phyloP scores from a whole-genome alignment of 92 coral and sea anemone genomes.

The Metridium senile region DNA sequence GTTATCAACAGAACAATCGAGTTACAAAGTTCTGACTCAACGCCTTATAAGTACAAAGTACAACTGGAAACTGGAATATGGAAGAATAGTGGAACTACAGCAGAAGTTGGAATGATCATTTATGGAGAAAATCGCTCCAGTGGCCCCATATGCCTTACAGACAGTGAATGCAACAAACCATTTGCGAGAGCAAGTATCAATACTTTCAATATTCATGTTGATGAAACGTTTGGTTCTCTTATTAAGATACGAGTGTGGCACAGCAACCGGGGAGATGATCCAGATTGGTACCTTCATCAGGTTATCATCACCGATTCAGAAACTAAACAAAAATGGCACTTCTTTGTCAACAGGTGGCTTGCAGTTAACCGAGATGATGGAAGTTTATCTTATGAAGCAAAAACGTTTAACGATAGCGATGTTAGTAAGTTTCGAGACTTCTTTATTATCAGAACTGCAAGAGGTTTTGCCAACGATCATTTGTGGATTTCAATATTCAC shows the following conservation, averaged over 20 bases:
- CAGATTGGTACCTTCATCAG: conserved; percentile 78
- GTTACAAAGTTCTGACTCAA: background rate
- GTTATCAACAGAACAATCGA: conserved; percentile 32
- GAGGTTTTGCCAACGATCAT: conserved; percentile 78
- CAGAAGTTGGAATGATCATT: conserved; percentile 73
- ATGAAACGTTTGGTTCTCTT: conserved; percentile 65
- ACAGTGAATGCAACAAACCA: conserved; percentile 33
- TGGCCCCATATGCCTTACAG: conserved; percentile 57
- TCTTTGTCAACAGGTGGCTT: conserved; percentile 83
- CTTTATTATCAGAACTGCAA: conserved; percentile 58
- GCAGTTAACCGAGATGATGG: conserved; percentile 79
- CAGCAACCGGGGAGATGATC: conserved; percentile 74
- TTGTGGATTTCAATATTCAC: conserved; percentile 78
- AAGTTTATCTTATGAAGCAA: conserved; percentile 57
- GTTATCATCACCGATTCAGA: conserved; percentile 58
- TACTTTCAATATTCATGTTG: conserved; percentile 62
- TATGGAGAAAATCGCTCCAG: conserved; percentile 75
- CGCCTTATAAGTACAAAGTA: conserved; percentile 23
- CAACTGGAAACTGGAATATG: conserved; percentile 80
- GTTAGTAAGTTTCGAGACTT: conserved; percentile 53
- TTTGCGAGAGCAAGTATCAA: conserved; percentile 82
- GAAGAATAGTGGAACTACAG: conserved; percentile 82
- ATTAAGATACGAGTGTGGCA: conserved; percentile 85
- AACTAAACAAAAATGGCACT: conserved; percentile 54
- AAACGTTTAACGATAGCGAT: conserved; percentile 52